Percentiles rank a stretch among this genome's conserved stretches.
Conservation (phyloP, 2,797 vertebrate species). For the Choloepus didactylus region DNA sequence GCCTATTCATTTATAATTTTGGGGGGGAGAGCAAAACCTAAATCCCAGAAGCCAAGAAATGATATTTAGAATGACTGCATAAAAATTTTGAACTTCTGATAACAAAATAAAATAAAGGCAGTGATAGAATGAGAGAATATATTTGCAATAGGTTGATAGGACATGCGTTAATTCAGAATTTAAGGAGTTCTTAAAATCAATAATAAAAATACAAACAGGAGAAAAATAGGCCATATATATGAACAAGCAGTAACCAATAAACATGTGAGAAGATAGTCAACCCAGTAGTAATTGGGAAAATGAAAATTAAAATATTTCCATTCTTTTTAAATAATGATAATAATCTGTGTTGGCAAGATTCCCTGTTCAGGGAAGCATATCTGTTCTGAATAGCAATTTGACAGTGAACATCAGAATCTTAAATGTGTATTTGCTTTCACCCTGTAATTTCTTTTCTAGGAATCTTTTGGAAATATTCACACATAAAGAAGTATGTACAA, state of each 20-base stretch:
- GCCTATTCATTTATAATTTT: not conserved
- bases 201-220: constrained; percentile 1
- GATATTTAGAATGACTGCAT: not conserved
- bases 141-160: not conserved
- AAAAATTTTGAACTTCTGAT: not conserved
- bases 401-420: constrained; percentile 18
- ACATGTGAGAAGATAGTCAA: not conserved
- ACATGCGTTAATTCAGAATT: constrained; percentile 16
- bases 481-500: not conserved
- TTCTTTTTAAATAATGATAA: not conserved
- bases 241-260: not conserved
- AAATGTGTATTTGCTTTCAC: not conserved
- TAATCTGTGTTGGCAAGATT: not conserved
- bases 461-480: not conserved
- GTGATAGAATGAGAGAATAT: not conserved
- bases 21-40: not conserved
- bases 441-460: constrained; percentile 12
- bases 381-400: constrained; percentile 2
- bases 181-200: not conserved
- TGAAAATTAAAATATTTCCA: constrained; percentile 11
- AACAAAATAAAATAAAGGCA: constrained; percentile 12
- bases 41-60: constrained; percentile 30
- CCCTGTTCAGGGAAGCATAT: not conserved
- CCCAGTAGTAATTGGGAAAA: not conserved
- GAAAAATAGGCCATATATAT: not conserved